Evolutionary conservation across 35 echinoderm and acorn worm species (phyloP), one percentile per base, ranked within the genome.

Genomic region (Ophioderma brevispina): DNA sequence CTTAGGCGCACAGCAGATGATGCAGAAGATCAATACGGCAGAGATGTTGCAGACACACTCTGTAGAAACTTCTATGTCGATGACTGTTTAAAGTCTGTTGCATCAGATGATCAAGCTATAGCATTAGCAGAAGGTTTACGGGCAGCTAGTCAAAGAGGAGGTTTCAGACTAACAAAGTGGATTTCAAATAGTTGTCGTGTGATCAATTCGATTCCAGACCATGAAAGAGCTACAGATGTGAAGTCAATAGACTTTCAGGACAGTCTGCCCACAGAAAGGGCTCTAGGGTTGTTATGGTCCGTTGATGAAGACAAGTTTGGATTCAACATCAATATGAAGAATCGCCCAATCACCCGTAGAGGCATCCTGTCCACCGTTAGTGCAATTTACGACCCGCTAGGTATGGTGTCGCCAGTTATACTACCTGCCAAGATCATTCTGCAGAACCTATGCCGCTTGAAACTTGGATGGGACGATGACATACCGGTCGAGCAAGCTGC

Each of bases 61-160:
- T 85, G 82, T 13, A 82, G 33, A 42, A 70, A 75, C 33, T 92
- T 95, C 43, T 95, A 95, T 80, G 94, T 95, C 1, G 94, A 95
- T 55, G 94, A 92, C 38, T 90, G 94, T 34, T 76, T 95, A 33
- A 75, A 56, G 28, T 88, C 84, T 31, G 94, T 92, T 3, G 35
- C 77, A 64, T 64, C 78, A 49, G 86, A 75, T 10, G 75, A 76
- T 17, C 80, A 78, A 30, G 90, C 94, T 2, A 84, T 84, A 15
- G 33, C 78, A 21, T 80, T 89, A 10, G 76, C 86, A 11, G 64
- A 86, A 32, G 39, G 75, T 31, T 85, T 59, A 14, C 35, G 32
- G 21, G 41, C 18, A 25, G 31, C 91, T 18, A 49, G 79, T 37
- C 76, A 83, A 32, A 81, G 81, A 37, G 94, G 85, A 85, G 86